These are phyloP conservation scores for Pagrus major DNA, from an alignment of 2,113 vertebrate species.

Conservation along the genomic window DNA sequence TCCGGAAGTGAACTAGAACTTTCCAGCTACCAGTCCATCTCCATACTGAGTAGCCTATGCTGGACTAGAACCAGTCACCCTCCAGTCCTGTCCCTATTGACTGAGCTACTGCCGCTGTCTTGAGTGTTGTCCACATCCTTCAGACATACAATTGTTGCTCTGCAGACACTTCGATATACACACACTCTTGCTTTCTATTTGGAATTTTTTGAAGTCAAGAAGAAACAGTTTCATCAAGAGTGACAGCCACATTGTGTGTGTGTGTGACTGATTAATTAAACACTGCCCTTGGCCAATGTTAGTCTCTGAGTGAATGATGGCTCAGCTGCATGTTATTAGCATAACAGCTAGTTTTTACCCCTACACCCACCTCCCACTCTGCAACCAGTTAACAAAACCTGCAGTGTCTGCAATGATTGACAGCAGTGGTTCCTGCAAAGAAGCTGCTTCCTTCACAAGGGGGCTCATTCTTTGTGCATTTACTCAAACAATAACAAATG, in stretches of 20 bases:
- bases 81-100: too few species aligned
- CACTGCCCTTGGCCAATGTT: conserved; percentile 56
- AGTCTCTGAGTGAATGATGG: conserved; percentile 43
- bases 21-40: too few species aligned
- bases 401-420: conserved; percentile 25
- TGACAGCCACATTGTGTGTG: conserved; percentile 23
- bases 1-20: too few species aligned
- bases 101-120: too few species aligned
- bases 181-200: not conserved
- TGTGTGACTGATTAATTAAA: conserved; percentile 46
- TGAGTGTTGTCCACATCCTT: too few species aligned
- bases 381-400: conserved; percentile 25
- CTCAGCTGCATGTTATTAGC: conserved; percentile 47
- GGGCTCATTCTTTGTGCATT: conserved; percentile 52
- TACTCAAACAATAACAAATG: not conserved
- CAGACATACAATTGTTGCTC: not conserved
- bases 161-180: not conserved
- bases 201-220: not conserved
- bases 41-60: too few species aligned
- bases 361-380: conserved; percentile 1
- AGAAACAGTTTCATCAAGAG: conserved; percentile 6
- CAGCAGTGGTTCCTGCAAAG: conserved; percentile 67
- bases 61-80: too few species aligned
- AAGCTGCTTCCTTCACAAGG: conserved; percentile 39
- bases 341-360: conserved; percentile 29